A percentile compares a stretch with the other conserved stretches of the same genome.
These are phyloP conservation scores for Melospiza melodia DNA, from an alignment of 2,113 vertebrate species.

Conservation along the genomic window DNA sequence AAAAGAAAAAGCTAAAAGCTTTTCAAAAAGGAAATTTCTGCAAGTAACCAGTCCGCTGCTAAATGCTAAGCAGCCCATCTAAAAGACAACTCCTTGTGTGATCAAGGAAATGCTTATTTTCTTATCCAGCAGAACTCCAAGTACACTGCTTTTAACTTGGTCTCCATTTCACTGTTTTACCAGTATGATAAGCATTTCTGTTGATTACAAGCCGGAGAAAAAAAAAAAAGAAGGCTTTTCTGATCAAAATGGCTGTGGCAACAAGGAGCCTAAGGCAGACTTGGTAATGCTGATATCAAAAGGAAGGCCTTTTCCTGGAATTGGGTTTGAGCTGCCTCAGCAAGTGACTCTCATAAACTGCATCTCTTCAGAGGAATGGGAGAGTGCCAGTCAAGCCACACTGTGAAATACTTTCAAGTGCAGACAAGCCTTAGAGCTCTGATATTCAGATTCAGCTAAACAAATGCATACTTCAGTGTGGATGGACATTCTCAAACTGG, in stretches of 20 bases:
- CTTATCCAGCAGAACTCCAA: background rate
- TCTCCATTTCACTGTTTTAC: background rate
- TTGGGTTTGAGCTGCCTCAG: constrained; percentile 17
- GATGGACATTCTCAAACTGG: background rate
- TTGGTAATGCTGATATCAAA: constrained; percentile 25
- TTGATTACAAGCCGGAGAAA: background rate
- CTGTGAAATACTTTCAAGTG: constrained; percentile 5
- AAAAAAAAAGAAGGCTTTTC: background rate
- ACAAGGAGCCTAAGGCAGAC: constrained; percentile 25
- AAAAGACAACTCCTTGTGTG: background rate
- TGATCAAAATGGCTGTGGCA: constrained; percentile 36
- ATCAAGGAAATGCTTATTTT: constrained; percentile 8
- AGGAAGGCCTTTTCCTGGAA: constrained; percentile 24
- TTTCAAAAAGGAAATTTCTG: background rate
- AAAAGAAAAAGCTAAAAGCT: background rate
- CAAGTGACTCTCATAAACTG: constrained; percentile 16
- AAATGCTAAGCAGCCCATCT: background rate
- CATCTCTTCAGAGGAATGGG: constrained; percentile 1
- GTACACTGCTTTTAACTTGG: background rate
- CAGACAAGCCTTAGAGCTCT: background rate
- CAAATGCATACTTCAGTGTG: background rate
- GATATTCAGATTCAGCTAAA: background rate
- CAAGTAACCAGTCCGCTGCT: background rate
- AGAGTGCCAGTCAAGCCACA: constrained; percentile 1
- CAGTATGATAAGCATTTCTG: constrained; percentile 6